Percentiles rank a stretch among this genome's conserved stretches.
Conservation (phyloP, 92 coral and sea anemone species). For the Bergia puertoricense region DNA sequence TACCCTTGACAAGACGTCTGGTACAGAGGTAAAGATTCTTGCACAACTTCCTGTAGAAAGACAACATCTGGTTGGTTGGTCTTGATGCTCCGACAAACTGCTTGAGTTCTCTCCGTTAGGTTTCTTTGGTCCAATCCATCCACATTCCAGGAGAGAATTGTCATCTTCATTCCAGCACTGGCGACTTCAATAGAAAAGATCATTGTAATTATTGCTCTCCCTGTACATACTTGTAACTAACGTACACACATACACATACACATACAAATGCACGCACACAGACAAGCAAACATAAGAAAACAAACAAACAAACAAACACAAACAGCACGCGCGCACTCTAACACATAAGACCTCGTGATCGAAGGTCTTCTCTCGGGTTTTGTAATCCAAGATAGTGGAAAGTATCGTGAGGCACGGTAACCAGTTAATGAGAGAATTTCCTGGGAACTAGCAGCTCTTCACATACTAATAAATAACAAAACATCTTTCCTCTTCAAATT, state of each 20-base stretch:
- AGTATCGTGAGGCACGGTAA: no score
- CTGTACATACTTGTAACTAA: not conserved
- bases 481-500: no score
- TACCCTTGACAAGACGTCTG: conserved; percentile 74
- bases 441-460: no score
- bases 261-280: no score
- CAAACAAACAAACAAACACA: no score
- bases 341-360: no score
- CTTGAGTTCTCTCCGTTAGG: conserved; percentile 70
- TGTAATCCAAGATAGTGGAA: no score
- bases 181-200: not conserved
- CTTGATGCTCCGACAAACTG: conserved; percentile 66
- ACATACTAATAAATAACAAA: not conserved
- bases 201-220: not conserved
- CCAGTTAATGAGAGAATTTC: no score
- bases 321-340: no score
- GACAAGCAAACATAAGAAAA: no score
- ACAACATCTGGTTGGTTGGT: conserved; percentile 83
- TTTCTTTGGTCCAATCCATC: conserved; percentile 81
- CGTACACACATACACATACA: no score
- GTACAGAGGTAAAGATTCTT: conserved; percentile 58
- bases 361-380: no score
- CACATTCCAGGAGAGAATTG: conserved; percentile 90
- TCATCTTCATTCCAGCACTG: conserved; percentile 40
- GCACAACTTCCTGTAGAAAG: conserved; percentile 85